Conservation (phyloP, 2,888 invertebrate species). For the Cosmopolites sordidus region DNA sequence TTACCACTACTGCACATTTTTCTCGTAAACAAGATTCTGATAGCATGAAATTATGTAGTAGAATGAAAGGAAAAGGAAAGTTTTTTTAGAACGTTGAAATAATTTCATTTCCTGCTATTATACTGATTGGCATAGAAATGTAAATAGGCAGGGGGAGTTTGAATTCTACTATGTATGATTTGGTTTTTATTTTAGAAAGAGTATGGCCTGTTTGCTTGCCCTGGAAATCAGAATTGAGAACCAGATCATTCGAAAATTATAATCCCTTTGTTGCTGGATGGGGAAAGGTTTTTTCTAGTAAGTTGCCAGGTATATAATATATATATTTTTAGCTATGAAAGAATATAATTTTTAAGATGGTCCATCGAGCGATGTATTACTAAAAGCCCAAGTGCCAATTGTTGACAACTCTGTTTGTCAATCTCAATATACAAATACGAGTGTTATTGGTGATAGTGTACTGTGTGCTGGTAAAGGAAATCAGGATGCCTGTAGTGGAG, state of each 20-base stretch:
- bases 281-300: conserved; percentile 52
- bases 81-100: too few relatives aligned
- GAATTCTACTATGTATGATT: too few relatives aligned
- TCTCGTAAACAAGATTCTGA: too few relatives aligned
- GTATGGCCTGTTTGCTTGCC: conserved; percentile 77
- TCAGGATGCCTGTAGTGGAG: conserved; percentile 73
- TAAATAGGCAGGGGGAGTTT: too few relatives aligned
- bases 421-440: conserved; percentile 54
- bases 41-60: too few relatives aligned
- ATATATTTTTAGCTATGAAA: too few relatives aligned
- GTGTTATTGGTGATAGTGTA: conserved; percentile 59
- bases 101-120: too few relatives aligned
- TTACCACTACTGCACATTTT: too few relatives aligned
- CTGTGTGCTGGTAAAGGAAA: conserved; percentile 71
- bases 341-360: conserved; percentile 52
- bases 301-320: too few relatives aligned
- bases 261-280: conserved; percentile 77
- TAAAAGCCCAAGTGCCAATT: conserved; percentile 69
- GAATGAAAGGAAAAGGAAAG: too few relatives aligned
- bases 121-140: neutral
- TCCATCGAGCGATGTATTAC: conserved; percentile 59
- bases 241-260: conserved; percentile 54
- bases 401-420: conserved; percentile 59
- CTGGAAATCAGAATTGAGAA: conserved; percentile 50
- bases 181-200: conserved; percentile 49